Base-by-base conservation (phyloP, 2,888 invertebrate genomes). In the Athalia circularis region DNA sequence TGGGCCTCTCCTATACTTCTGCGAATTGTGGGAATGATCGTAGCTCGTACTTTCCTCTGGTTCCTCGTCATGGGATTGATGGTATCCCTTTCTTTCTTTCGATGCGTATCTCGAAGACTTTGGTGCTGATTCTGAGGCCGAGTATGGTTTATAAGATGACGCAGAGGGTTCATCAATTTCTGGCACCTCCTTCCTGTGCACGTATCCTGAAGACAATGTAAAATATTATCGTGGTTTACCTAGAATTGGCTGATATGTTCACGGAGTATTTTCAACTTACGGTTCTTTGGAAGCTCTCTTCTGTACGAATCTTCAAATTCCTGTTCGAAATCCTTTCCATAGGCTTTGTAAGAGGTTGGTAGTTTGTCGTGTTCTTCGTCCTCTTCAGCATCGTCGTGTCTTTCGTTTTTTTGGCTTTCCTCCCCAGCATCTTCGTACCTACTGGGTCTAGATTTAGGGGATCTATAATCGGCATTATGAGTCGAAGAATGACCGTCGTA, bases 221-320 rank as follows among this genome's bases (percentile, higher is more conserved):
- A 29, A 9, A 54, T n/a, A 29, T 15, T 43, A 50, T 11, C 6
- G 4, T 13, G 29, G 45, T 9, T 72, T 4, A 47, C 7, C 6
- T 4, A 13, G n/a, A 72, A n/a, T 7, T 8, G 29, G n/a, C 4
- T 2, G 2, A 8, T 45, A 59, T 72, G 13, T 47, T 43, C 3
- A 43, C 54, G 3, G 29, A 57, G 13, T 15, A 72, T 59, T 59
- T 2, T 50, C 7, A 52, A 82, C 83, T 77, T 80, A 87, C 87
- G 82, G 65, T 83, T 82, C 77, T 82, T 84, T 1, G 86, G 83
- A 45, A 80, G 57, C 47, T 86, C 82, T 74, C 82, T 78, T 45
- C 76, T 80, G 45, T 86, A 86, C 54, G 84, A 84, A 3, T 84
- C 82, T 48, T 85, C 86, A 48, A 84, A 87, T 64, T 86, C 87